phyloP scores from a whole-genome alignment of 2,113 vertebrate species.

The Trachemys scripta region DNA sequence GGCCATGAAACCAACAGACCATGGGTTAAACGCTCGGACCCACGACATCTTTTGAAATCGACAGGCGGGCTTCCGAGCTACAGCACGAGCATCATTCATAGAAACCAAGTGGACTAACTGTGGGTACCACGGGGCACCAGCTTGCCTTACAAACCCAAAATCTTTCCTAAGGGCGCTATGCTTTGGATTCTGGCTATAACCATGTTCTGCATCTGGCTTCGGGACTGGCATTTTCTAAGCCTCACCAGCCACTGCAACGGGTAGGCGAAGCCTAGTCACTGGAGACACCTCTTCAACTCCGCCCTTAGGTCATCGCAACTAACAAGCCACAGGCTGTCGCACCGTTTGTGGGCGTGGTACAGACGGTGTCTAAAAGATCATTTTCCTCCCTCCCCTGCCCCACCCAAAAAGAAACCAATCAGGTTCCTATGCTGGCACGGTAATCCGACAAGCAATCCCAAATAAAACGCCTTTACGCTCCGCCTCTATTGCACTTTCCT shows the following conservation, averaged over 20 bases:
- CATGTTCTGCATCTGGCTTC: not conserved
- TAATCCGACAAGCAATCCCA: not conserved
- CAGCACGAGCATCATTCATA: not conserved
- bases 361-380: not conserved
- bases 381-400: not conserved
- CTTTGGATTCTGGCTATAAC: not conserved
- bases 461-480: not conserved
- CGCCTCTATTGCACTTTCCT: constrained; percentile 75
- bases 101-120: not conserved
- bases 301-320: not conserved
- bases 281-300: not conserved
- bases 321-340: not conserved
- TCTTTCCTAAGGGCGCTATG: not conserved
- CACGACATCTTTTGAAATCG: not conserved
- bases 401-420: not conserved
- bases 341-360: not conserved
- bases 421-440: not conserved
- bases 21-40: accelerated
- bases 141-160: not conserved
- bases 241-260: not conserved
- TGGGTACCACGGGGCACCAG: not conserved
- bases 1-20: not conserved
- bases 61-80: not conserved
- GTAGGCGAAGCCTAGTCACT: not conserved
- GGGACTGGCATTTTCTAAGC: not conserved